Base-by-base conservation (phyloP, 2,797 vertebrate genomes). In the Microcaecilia unicolor region DNA sequence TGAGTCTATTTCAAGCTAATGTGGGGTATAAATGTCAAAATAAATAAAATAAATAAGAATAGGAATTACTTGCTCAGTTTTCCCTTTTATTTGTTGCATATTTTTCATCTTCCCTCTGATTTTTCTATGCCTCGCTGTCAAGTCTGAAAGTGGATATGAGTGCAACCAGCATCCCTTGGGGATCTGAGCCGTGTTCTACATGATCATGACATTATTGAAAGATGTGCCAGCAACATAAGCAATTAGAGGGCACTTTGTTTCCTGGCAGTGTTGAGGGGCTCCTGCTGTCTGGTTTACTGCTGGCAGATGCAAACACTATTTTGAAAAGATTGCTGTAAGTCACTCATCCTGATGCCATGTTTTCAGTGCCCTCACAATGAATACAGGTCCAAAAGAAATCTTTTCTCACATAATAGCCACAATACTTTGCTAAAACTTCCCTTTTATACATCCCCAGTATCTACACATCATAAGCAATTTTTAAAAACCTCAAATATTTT, bases 241-340 rank as follows among this genome's bases (percentile, higher is more conserved):
- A 61, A 60, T 52, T 66, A 61, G 55, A 58, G 25, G 10, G 31
- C 31, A 44, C 25, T 60, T 70, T 45, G 40, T 39, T 70, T 67
- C 34, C 30, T 61, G 54, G 53, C 38, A 37, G 16, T 23, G 30
- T 14, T 45, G 37, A 29, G n/a, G 18, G 18, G 21, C 26, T 48
- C 28, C 38, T 22, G 40, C 31, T 59, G 39, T 28, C 42, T 42
- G n/a, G 30, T 34, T 34, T 33, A 51, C 22, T 14, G 30, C 25
- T 50, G 53, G 34, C 25, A 65, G 41, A 55, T 44, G 50, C 36
- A 61, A 35, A 39, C 29, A 38, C 41, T 30, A 18, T 27, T 67
- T 60, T 51, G 34, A 47, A 66, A 51, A 15, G 31, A 51, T 45
- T 44, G 42, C 37, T 24, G 9, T 24, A 40, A 49, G 26, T 53